Base-by-base conservation (phyloP, 2,888 invertebrate genomes). In the Leistus spinibarbis region DNA sequence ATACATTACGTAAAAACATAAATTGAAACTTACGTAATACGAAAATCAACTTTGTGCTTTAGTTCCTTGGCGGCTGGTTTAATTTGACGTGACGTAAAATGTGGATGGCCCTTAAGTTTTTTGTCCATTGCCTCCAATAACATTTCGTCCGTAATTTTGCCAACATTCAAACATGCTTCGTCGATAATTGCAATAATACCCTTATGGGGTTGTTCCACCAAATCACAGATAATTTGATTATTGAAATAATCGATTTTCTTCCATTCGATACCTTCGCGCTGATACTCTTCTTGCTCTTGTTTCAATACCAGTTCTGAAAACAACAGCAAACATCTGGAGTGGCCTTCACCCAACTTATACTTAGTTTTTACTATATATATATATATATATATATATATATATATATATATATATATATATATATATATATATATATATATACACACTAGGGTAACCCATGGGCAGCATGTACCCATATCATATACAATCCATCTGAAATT, bases 211-310 rank as follows among this genome's bases (percentile, higher is more conserved):
- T 95, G 93, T 85, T 99, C 99, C 13, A 99, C 95, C 76, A 99
- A 88, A 83, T 98, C 97, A 86, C 98, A 98, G 84, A 99, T 98
- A 68, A 90, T 90, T 85, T 98, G 94, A 88, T 99, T 99, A 87
- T 99, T 98, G 87, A 99, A 98, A 87, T 97, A 99, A 76, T 97
- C 93, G 78, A 99, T 91, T 80, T 96, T 94, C 76, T 93, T 91
- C 99, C 98, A 99, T 80, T 93, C 93, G 82, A 99, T 98, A 69
- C 98, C 99, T 84, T 99, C 99, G 23, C 93, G 90, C 78, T 92
- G 90, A 84, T 99, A 99, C 83, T 99, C 99, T 83, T 99, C 99
- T 82, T 99, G 99, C 84, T 99, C 98, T 85, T 98, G 98, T 82
- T 98, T 97, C 77, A 99, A 86, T 27, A 99, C 99, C 86, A 99